Conservation (phyloP, 1,140 invertebrate species). For the Cotesia typhae region DNA sequence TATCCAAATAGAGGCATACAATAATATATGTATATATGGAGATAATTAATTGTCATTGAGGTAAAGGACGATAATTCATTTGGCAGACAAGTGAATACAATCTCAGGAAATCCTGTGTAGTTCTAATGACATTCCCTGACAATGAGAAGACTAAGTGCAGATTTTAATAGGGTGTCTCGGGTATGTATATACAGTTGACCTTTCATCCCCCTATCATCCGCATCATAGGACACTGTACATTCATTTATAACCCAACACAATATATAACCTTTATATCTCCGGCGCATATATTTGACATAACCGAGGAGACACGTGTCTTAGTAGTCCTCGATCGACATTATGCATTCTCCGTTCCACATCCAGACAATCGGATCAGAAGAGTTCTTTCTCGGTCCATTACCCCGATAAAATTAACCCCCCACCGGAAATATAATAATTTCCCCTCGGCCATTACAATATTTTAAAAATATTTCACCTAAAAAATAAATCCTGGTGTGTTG, state of each 20-base stretch:
- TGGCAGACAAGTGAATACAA: not conserved
- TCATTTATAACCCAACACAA: not conserved
- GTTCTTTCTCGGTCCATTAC: not conserved
- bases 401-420: conserved; percentile 8
- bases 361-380: conserved; percentile 3
- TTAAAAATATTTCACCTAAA: no score
- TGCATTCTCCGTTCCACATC: no score
- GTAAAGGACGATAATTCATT: no score
- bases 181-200: conserved; percentile 34
- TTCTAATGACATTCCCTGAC: conserved; percentile 43
- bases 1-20: no score
- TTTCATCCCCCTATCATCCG: conserved; percentile 30
- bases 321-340: conserved; percentile 4
- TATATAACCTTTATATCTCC: not conserved
- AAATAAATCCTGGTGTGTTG: conserved; percentile 22
- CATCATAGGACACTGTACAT: conserved; percentile 23
- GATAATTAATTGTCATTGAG: conserved; percentile 10
- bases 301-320: conserved; percentile 1
- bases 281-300: no score
- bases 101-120: conserved; percentile 41
- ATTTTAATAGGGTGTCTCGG: conserved; percentile 43
- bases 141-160: conserved; percentile 42
- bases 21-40: not conserved
- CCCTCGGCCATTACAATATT: not conserved
- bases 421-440: conserved; percentile 21